Conservation (phyloP, 2,888 invertebrate species). For the Nemotelus nigrinus region DNA sequence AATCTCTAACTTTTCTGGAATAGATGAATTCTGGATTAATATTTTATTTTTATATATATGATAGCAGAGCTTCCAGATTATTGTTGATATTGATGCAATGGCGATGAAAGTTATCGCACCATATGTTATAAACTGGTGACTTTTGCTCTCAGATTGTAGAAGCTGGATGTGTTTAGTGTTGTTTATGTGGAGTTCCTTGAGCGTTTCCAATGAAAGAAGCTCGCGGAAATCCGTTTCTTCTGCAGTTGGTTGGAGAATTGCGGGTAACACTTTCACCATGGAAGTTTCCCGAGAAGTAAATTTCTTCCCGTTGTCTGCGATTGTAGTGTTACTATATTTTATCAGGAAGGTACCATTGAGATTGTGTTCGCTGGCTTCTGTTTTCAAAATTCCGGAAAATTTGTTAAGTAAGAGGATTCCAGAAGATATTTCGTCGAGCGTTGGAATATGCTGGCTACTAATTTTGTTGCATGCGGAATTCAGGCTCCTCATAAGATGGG, state of each 20-base stretch:
- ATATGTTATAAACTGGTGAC: background rate
- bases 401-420: background rate
- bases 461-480: background rate
- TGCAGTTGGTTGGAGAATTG: constrained; percentile 9
- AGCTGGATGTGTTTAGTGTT: background rate
- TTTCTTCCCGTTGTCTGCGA: background rate
- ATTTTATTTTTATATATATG: too few species aligned
- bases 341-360: background rate
- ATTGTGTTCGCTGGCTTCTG: background rate
- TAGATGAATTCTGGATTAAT: too few species aligned
- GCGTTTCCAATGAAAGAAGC: constrained; percentile 31
- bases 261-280: background rate
- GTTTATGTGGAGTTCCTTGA: background rate
- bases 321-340: constrained; percentile 1
- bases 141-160: background rate
- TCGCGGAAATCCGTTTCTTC: background rate
- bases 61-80: too few species aligned
- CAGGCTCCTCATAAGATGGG: background rate
- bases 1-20: too few species aligned
- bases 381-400: background rate
- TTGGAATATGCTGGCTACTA: background rate
- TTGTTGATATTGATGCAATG: too few species aligned
- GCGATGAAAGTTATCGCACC: background rate
- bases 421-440: background rate
- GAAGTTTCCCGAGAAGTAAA: background rate